A percentile compares a stretch with the other conserved stretches of the same genome.
These are phyloP conservation scores for Hyperopisus bebe DNA, from an alignment of 2,113 vertebrate species.

Conservation along the genomic window DNA sequence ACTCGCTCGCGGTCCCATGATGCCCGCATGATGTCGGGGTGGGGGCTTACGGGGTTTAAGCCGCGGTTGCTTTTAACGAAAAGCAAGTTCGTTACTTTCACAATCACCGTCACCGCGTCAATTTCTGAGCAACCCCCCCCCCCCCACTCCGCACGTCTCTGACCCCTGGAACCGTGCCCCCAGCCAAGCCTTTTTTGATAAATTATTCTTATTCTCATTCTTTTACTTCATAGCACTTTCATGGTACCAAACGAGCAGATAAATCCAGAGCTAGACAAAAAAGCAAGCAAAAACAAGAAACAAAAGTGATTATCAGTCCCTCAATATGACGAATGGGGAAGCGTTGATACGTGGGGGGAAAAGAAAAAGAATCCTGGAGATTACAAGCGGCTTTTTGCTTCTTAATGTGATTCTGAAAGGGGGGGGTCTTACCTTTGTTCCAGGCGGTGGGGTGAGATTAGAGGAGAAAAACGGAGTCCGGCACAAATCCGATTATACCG, in stretches of 20 bases:
- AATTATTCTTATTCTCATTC: neutral
- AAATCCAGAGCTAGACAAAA: neutral
- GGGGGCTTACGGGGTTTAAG: neutral
- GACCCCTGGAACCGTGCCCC: neutral
- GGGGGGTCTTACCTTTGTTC: conserved; percentile 59
- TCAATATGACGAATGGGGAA: conserved; percentile 32
- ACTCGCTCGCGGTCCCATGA: neutral
- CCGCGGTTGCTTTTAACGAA: neutral
- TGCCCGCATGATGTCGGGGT: too few relatives aligned
- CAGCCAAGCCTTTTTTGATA: neutral
- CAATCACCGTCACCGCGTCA: neutral
- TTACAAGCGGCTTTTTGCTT: conserved; percentile 56
- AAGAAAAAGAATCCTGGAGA: conserved; percentile 48
- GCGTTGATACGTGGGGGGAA: conserved; percentile 30
- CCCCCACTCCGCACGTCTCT: neutral
- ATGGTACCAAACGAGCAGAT: neutral
- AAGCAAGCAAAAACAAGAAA: conserved; percentile 21
- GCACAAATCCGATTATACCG: conserved; percentile 57
- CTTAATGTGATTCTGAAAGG: conserved; percentile 56
- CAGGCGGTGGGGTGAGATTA: conserved; percentile 53
- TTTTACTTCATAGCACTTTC: neutral
- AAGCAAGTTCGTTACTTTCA: neutral
- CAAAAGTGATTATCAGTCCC: conserved; percentile 49
- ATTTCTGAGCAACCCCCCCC: too few relatives aligned
- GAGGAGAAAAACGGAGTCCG: conserved; percentile 43